Base-by-base conservation (phyloP, 2,113 vertebrate species). In the Eonycteris spelaea region DNA sequence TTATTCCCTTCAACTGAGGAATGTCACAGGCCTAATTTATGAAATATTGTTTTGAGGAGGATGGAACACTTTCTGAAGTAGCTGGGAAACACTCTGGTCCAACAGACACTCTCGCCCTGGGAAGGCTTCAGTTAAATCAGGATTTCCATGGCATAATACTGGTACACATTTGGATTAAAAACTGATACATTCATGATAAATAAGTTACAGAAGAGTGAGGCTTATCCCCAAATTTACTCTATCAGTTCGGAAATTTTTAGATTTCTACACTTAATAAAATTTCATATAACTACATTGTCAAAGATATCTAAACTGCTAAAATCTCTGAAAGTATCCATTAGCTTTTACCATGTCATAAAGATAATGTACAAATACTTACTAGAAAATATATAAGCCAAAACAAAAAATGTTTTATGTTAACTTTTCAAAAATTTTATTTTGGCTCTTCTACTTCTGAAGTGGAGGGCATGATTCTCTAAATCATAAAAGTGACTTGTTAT, bases 321-420 rank as follows among this genome's bases (percentile, higher is more conserved):
- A 82, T 73, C 40, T 96, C 43, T 91, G 65, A 91, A 96, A 92
- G 7, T 51, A 93, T 33, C 55, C 71, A 55, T 28, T 84, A 85
- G 61, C 63, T 88, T 88, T 96, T 75, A 96, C 78, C 18, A 67
- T 68, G 61, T 59, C 57, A 89, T 35, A 83, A 83, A 91, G n/a
- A 83, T 22, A 73, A 74, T 35, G 43, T 38, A 96, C 45, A 84
- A 48, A 77, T 86, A 88, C 14, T 85, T 95, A 79, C 6, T 89
- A 55, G 85, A 94, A 94, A 92, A 61, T 35, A 86, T 30, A 24
- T 7, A 87, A 83, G 40, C 88, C n/a, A 89, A 75, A 91, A 93
- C 55, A 86, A 93, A 96, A 96, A 79, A 87, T 4, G 19, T n/a
- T 93, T 90, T 93, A 90, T n/a, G n/a, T 84, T 68, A 92, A 24